A percentile compares a stretch with the other conserved stretches of the same genome.
phyloP scores from a whole-genome alignment of 2,797 vertebrate genomes.

The Gobionotothen gibberifrons region DNA sequence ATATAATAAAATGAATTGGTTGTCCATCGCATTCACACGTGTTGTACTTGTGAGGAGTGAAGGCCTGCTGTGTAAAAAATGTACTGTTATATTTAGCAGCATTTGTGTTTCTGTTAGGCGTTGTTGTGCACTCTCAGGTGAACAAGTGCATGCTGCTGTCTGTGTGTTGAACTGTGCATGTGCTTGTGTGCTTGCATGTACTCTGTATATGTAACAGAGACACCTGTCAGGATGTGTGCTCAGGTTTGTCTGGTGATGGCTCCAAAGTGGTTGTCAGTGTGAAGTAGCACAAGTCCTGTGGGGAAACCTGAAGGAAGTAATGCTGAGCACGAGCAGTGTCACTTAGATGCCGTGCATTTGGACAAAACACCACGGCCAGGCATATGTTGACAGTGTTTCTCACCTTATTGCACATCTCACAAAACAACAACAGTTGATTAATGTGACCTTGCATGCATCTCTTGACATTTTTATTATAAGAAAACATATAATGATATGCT shows the following conservation, averaged over 20 bases:
- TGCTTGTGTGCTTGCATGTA: constrained; percentile 32
- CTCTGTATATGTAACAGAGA: constrained; percentile 49
- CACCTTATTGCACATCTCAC: constrained; percentile 17
- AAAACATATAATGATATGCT: background rate
- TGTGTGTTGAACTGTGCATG: constrained; percentile 13
- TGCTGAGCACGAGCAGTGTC: constrained; percentile 68
- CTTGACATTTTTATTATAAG: background rate
- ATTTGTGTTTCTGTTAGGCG: background rate
- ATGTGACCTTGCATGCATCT: background rate
- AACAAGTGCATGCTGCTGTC: constrained; percentile 7
- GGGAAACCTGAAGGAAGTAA: constrained; percentile 66
- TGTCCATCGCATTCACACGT: background rate
- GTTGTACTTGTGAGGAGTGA: background rate
- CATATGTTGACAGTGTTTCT: constrained; percentile 25
- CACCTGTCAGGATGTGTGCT: constrained; percentile 72
- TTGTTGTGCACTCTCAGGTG: background rate
- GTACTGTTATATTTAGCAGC: background rate
- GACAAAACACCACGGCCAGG: constrained; percentile 43
- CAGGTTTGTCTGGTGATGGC: constrained; percentile 73
- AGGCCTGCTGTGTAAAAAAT: background rate
- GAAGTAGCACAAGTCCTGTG: constrained; percentile 78
- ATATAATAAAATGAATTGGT: background rate
- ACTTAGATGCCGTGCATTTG: constrained; percentile 54
- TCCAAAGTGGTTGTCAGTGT: constrained; percentile 79
- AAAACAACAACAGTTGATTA: background rate